Percentiles rank a stretch among this genome's conserved stretches.
Evolutionary conservation across 1,140 invertebrate genomes (phyloP).

Genomic region (Drosophila bipectinata): DNA sequence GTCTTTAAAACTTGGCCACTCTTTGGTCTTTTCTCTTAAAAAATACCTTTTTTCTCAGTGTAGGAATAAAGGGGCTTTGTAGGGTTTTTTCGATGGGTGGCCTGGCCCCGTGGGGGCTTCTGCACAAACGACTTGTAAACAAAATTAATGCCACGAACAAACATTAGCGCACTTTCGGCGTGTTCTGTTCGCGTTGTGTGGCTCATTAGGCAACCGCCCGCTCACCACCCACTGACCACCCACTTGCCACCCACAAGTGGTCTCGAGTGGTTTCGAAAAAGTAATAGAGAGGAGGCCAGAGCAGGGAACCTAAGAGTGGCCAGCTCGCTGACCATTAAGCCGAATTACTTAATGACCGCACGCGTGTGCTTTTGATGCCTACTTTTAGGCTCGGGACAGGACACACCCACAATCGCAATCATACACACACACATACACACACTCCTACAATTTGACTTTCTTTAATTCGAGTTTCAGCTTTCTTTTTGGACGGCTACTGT

Average conservation of each 20-base stretch:
- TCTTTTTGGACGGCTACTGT: conserved; percentile 32
- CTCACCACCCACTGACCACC: background rate
- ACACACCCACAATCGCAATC: conserved; percentile 20
- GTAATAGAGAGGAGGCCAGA: background rate
- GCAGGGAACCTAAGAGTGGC: conserved; percentile 15
- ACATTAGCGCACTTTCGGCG: conserved; percentile 74
- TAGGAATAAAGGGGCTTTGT: background rate
- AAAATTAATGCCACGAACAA: conserved; percentile 80
- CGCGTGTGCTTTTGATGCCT: conserved; percentile 73
- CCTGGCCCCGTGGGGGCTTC: conserved; percentile 11
- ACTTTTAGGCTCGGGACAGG: conserved; percentile 57
- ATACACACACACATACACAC: background rate
- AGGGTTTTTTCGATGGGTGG: background rate
- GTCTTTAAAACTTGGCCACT: too few species aligned
- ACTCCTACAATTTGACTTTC: conserved; percentile 40
- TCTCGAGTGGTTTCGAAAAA: conserved; percentile 2
- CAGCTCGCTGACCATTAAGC: conserved; percentile 61
- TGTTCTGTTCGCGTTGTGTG: conserved; percentile 60
- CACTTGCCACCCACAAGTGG: conserved; percentile 20
- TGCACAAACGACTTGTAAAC: conserved; percentile 78
- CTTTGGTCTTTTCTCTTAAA: too few species aligned
- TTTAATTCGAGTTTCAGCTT: conserved; percentile 64
- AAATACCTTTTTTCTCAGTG: background rate
- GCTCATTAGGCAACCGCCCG: conserved; percentile 61
- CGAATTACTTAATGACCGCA: conserved; percentile 79